These are phyloP conservation scores for Pachypeltis micranthus DNA, from an alignment of 1,140 invertebrate genomes.

Conservation along the genomic window DNA sequence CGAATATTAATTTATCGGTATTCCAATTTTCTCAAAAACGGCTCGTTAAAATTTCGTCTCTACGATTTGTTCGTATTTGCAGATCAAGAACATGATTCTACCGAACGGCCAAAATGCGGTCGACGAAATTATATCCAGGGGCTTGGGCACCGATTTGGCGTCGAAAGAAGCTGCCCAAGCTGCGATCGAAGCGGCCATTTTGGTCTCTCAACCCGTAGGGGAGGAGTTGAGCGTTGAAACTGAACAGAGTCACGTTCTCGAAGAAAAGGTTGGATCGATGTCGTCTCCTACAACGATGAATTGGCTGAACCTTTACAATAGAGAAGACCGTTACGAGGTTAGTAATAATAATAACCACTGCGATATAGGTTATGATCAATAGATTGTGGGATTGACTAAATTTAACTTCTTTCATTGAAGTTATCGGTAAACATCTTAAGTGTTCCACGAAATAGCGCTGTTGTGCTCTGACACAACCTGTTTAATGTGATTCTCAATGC, in stretches of 20 bases:
- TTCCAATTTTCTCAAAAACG: too few relatives aligned
- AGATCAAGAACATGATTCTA: slow-evolving; percentile 15
- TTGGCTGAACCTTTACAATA: background rate
- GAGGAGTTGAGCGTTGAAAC: background rate
- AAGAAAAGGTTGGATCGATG: too few relatives aligned
- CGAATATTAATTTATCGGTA: too few relatives aligned
- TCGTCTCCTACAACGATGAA: background rate
- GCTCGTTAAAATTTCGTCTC: background rate
- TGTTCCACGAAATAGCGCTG: too few relatives aligned
- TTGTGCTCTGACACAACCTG: too few relatives aligned
- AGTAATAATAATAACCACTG: too few relatives aligned
- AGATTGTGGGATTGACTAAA: too few relatives aligned
- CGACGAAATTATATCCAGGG: background rate
- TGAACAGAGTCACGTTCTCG: background rate
- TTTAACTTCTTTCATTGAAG: too few relatives aligned
- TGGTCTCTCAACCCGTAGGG: background rate
- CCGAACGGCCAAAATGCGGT: slow-evolving; percentile 3
- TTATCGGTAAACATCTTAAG: too few relatives aligned
- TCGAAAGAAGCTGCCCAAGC: background rate
- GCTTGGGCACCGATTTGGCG: background rate
- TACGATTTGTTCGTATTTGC: background rate
- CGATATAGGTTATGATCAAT: too few relatives aligned
- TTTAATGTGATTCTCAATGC: too few relatives aligned
- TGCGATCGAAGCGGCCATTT: background rate
- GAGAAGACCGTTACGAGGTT: background rate